Conservation (phyloP, 2,888 invertebrate species). For the Eubasilissa splendida region DNA sequence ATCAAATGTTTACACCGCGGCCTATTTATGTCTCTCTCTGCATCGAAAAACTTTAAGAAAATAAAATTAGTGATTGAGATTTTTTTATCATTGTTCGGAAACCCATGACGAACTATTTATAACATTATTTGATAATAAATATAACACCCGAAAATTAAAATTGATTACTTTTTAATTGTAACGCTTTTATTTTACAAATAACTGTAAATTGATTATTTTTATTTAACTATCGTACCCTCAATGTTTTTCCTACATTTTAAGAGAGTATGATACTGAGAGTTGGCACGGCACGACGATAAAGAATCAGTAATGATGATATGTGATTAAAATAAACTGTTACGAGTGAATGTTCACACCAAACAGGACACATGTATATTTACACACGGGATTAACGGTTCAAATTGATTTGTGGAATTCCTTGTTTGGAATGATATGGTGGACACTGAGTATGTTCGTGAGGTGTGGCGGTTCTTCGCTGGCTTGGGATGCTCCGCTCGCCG, state of each 20-base stretch:
- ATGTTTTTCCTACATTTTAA: neutral
- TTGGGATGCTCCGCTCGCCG: constrained; percentile 44
- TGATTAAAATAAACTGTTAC: constrained; percentile 17
- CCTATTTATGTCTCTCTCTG: no score
- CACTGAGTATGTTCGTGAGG: neutral
- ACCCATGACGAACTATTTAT: no score
- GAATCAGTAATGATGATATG: constrained; percentile 8
- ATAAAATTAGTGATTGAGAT: no score
- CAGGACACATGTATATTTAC: constrained; percentile 7
- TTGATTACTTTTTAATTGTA: no score
- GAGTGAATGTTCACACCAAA: constrained; percentile 29
- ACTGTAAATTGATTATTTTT: no score
- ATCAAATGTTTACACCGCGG: no score
- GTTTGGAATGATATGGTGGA: constrained; percentile 20
- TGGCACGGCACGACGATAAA: neutral
- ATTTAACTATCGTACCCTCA: no score
- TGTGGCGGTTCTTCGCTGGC: neutral
- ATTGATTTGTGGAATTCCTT: neutral
- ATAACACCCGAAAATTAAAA: no score
- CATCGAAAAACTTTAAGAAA: no score
- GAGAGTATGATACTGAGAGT: constrained; percentile 6
- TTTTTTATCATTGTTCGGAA: no score
- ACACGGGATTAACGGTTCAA: constrained; percentile 10
- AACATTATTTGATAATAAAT: no score
- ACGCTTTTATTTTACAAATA: no score